Base-by-base conservation (phyloP, 1,140 invertebrate species). In the Aphis craccivora region DNA sequence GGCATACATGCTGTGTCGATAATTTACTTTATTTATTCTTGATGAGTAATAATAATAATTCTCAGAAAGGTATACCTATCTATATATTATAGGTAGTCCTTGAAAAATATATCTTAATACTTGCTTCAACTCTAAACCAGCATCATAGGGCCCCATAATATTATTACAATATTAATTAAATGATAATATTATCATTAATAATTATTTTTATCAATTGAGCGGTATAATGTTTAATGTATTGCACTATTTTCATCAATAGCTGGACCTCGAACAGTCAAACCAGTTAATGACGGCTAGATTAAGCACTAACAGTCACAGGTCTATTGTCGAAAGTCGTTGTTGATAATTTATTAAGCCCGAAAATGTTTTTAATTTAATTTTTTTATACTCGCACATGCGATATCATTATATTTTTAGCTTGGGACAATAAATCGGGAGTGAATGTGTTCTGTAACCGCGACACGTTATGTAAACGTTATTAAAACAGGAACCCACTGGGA, bases 391-490 rank as follows among this genome's bases (percentile, higher is more conserved):
- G 1, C n/a, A 23, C 20, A 37, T 88, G 51, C 35, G 35, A 45
- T 88, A 45, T 51, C 48, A 51, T 43, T 25, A 40, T 25, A 25
- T 3, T 43, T n/a, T 51, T 53, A 37, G n/a, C 87, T 37, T 6
- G 20, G 20, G n/a, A 89, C 87, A 53, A 18, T 51, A 20, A 51
- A 89, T 53, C 25, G n/a, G 87, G 20, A 89, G 87, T 89, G 87
- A 89, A 89, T 89, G 87, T 89, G n/a, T 53, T 18, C 9, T 89
- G 20, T 89, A 87, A 87, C 20, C 20, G n/a, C n/a, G 30, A 23
- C 45, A n/a, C n/a, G 48, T 89, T 89, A 89, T 53, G 48, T 53
- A 89, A 87, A 53, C 48, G 37, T 89, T 89, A 89, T 35, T 53
- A 37, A 89, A 20, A 53, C 43, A 35, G 18, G 43, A 48, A n/a